Percentiles rank a stretch among this genome's conserved stretches.
phyloP scores from a whole-genome alignment of 2,888 invertebrate species.

The Andrena praecox region DNA sequence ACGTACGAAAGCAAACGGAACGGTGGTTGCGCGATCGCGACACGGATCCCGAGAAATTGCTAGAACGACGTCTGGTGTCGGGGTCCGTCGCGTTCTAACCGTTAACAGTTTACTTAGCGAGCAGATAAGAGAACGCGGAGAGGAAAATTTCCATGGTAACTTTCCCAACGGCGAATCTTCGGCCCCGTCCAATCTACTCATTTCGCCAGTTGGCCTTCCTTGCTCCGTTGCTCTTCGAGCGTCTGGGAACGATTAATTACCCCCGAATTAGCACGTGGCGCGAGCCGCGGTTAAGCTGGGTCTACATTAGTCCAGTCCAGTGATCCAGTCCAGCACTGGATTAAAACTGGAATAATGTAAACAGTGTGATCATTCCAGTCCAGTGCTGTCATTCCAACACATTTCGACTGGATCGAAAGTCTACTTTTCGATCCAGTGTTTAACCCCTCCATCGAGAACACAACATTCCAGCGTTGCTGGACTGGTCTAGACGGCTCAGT shows the following conservation, averaged over 20 bases:
- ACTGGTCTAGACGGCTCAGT: no score
- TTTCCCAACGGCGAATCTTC: slow-evolving; percentile 34
- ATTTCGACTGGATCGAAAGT: no score
- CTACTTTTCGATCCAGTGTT: no score
- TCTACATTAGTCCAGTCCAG: no score
- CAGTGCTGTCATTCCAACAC: no score
- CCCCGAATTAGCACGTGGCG: slow-evolving; percentile 32
- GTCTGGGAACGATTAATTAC: slow-evolving; percentile 24
- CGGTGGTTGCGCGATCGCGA: slow-evolving; percentile 9
- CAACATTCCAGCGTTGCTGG: no score
- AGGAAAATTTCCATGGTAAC: slow-evolving; percentile 58
- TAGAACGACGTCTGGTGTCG: slow-evolving; percentile 42
- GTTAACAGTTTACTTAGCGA: slow-evolving; percentile 62
- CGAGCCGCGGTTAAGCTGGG: neutral
- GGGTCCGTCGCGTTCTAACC: slow-evolving; percentile 53
- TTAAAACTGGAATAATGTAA: no score
- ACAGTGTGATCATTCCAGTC: no score
- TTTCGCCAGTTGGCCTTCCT: neutral
- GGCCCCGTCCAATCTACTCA: neutral
- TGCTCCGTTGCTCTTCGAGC: slow-evolving; percentile 3
- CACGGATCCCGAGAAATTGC: slow-evolving; percentile 45
- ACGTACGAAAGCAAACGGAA: slow-evolving; percentile 53
- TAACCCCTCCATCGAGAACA: no score
- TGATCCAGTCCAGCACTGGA: no score
- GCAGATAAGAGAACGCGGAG: slow-evolving; percentile 55